phyloP scores from a whole-genome alignment of 2,113 vertebrate genomes.

The Delphinapterus leucas region DNA sequence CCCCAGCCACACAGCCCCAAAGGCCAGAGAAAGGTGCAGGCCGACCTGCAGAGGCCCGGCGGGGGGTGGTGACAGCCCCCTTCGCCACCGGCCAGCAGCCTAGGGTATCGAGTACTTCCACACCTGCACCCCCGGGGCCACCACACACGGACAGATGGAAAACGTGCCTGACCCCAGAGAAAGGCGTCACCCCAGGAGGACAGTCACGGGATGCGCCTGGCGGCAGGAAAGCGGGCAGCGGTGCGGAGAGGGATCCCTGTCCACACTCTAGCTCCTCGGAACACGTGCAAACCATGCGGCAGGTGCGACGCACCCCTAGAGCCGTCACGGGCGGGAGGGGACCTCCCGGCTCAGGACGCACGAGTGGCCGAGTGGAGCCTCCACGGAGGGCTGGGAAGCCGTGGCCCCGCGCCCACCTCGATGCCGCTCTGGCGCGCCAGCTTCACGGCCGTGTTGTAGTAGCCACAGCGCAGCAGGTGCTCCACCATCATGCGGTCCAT shows the following conservation, averaged over 20 bases:
- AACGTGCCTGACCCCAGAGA: too few species aligned
- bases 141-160: not conserved
- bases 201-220: too few species aligned
- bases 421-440: conserved; percentile 96
- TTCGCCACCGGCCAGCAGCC: not conserved
- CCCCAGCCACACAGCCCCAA: not conserved
- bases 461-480: conserved; percentile 96
- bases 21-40: too few species aligned
- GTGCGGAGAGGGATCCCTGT: not conserved
- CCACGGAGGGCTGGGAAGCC: not conserved
- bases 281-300: too few species aligned
- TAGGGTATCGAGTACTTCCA: too few species aligned
- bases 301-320: too few species aligned
- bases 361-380: not conserved
- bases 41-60: rapidly evolving
- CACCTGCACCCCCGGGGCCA: not conserved
- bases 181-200: too few species aligned
- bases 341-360: rapidly evolving
- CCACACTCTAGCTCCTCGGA: too few species aligned
- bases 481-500: conserved; percentile 99
- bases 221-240: too few species aligned
- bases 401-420: conserved; percentile 83
- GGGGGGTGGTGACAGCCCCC: too few species aligned
- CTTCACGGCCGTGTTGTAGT: conserved; percentile 98
- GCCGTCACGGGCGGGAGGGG: rapidly evolving